Conservation (phyloP, 2,797 vertebrate species). For the Anableps anableps region DNA sequence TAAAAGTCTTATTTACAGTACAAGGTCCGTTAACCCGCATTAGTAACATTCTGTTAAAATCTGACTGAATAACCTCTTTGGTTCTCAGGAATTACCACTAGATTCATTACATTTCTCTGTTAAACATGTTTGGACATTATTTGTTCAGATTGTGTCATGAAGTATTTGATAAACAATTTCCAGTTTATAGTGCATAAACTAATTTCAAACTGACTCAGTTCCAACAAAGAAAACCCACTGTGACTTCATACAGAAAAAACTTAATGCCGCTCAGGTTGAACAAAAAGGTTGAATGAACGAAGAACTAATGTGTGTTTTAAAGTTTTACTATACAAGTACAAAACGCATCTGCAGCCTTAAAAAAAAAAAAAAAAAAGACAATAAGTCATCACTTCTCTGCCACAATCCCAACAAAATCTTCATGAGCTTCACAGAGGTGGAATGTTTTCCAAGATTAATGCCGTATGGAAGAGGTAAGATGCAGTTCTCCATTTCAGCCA, state of each 20-base stretch:
- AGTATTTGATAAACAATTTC: not conserved
- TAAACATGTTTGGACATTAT: not conserved
- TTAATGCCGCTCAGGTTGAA: not conserved
- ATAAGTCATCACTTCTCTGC: not conserved
- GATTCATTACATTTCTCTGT: too few relatives aligned
- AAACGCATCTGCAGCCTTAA: not conserved
- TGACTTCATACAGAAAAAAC: not conserved
- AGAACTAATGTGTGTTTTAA: not conserved
- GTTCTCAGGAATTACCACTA: not conserved
- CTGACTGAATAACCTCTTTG: not conserved
- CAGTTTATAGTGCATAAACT: not conserved
- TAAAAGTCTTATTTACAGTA: not conserved
- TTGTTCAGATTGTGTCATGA: not conserved
- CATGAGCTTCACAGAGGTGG: not conserved
- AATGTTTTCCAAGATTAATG: not conserved
- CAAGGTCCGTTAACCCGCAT: not conserved
- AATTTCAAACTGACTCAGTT: not conserved
- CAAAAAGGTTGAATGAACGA: not conserved
- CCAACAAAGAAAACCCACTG: not conserved
- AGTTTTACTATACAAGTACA: not conserved
- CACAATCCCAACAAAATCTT: not conserved
- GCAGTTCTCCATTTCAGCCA: slow-evolving; percentile 26
- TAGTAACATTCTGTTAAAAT: not conserved
- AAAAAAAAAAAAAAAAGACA: not conserved
- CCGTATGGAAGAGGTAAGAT: not conserved